Evolutionary conservation across 2,113 vertebrate species (phyloP), one percentile per base, ranked within the genome.

Genomic region (Nycticebus coucang): DNA sequence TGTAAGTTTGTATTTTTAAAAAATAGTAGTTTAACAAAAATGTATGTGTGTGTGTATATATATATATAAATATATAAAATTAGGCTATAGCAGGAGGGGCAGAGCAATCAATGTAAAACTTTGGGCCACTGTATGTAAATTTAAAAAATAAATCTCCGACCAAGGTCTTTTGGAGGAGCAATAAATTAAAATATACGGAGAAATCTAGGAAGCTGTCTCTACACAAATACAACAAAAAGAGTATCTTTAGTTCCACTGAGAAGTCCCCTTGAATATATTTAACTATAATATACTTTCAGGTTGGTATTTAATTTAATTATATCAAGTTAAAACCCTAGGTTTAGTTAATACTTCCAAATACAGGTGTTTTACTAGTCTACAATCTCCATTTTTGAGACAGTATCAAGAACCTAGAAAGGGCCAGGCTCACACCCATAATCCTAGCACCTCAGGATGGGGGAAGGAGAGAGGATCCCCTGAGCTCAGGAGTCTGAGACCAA

Each of bases 271-370:
- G 28, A 91, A 83, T 81, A 41, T 53, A 88, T 30, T 68, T 57
- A 80, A 87, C n/a, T 77, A 17, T 60, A 95, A 88, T 50, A 28
- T 64, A 92, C 26, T 95, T 88, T 84, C 11, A 84, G 6, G 50
- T 80, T 94, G 92, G 37, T 79, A 57, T 87, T 89, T 84, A 78
- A 88, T 89, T 95, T 91, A 89, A 74, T 69, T 87, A 8, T n/a
- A 91, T 53, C 14, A 90, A 92, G 92, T 53, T 78, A 89, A 95
- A 77, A 41, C 2, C 59, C 81, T 84, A 66, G 45, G 53, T 83
- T 92, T 91, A 87, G 13, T 89, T 87, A 92, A 87, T 60, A 88
- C 1, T 37, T 64, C 41, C 28, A 81, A 9, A 79, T 45, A 79
- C 6, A 94, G 5, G 6, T 93, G 9, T 85, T 41, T n/a, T 89